phyloP scores from a whole-genome alignment of 2,113 vertebrate species.

The Apus apus region DNA sequence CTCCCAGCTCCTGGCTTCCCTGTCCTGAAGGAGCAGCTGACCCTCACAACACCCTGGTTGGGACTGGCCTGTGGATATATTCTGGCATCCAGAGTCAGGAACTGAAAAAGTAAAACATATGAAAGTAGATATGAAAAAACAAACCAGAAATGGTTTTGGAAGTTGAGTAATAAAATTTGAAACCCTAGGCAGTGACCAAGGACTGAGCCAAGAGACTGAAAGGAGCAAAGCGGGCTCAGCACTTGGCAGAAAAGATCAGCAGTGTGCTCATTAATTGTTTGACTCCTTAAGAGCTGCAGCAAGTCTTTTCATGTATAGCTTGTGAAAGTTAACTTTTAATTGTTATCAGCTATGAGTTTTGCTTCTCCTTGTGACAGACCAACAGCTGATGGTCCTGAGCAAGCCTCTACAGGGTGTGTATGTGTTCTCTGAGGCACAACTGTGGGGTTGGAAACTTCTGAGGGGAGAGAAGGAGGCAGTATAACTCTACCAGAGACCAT shows the following conservation, averaged over 20 bases:
- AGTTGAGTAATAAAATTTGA: background rate
- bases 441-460: background rate
- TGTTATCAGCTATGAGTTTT: background rate
- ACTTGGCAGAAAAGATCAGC: background rate
- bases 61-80: background rate
- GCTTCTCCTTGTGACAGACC: background rate
- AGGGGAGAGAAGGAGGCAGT: background rate
- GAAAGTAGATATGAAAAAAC: background rate
- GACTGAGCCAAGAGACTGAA: background rate
- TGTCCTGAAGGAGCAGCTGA: background rate
- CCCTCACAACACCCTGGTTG: accelerated
- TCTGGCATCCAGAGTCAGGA: background rate
- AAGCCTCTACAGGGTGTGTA: accelerated
- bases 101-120: background rate
- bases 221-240: background rate
- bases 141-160: background rate
- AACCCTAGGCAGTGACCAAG: background rate
- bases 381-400: background rate
- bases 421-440: background rate
- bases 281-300: background rate
- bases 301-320: background rate
- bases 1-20: background rate
- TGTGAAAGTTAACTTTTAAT: background rate
- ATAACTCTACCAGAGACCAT: background rate
- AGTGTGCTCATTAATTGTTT: background rate